These are phyloP conservation scores for Grus americana DNA, from an alignment of 2,113 vertebrate genomes.

Conservation along the genomic window DNA sequence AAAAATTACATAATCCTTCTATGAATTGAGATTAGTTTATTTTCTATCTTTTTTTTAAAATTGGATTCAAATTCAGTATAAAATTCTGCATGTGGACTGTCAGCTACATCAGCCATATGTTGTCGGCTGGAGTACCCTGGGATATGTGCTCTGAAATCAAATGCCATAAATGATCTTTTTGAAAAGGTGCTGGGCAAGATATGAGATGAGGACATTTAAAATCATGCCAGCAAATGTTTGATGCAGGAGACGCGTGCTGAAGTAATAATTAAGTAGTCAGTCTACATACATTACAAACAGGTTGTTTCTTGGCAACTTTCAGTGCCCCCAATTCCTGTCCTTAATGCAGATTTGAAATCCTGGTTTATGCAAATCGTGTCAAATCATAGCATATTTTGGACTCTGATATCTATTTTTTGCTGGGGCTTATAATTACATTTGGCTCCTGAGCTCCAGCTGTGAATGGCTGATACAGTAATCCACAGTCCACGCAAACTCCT, in stretches of 20 bases:
- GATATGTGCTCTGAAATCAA: not conserved
- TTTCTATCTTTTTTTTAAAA: not conserved
- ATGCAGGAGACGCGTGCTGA: not conserved
- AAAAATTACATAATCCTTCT: not conserved
- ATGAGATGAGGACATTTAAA: not conserved
- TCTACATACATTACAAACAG: not conserved
- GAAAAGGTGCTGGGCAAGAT: not conserved
- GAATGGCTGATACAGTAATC: conserved; percentile 2
- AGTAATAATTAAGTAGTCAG: not conserved
- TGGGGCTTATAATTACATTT: conserved; percentile 24
- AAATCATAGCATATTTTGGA: conserved; percentile 47
- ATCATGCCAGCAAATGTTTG: not conserved
- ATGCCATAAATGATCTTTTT: not conserved
- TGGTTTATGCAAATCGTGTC: conserved; percentile 49
- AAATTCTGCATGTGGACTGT: not conserved
- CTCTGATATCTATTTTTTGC: conserved; percentile 20
- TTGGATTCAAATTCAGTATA: not conserved
- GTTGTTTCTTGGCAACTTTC: not conserved
- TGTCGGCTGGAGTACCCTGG: not conserved
- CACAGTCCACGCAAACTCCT: not conserved
- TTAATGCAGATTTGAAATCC: conserved; percentile 53
- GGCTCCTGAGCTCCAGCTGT: not conserved
- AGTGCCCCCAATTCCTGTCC: conserved; percentile 40
- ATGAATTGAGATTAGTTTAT: not conserved
- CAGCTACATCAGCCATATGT: not conserved